These are phyloP conservation scores for Lasioglossum lativentre DNA, from an alignment of 2,888 invertebrate species.

Conservation along the genomic window DNA sequence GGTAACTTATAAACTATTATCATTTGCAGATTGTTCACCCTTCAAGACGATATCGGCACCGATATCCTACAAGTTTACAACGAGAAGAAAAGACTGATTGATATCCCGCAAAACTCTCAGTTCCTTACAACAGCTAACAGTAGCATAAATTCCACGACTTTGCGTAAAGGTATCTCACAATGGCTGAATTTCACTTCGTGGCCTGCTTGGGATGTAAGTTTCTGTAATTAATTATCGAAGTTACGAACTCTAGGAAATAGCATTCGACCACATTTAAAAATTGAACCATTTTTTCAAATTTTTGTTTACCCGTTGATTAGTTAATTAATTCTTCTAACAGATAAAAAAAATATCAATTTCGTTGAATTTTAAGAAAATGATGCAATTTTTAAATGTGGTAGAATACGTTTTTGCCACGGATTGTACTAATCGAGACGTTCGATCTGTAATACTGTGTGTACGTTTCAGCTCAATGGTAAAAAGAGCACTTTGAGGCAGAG, in stretches of 20 bases:
- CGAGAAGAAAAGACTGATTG: slow-evolving; percentile 73
- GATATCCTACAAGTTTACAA: slow-evolving; percentile 77
- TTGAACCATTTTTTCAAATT: no score
- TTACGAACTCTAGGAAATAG: no score
- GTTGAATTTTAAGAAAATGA: no score
- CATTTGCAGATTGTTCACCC: slow-evolving; percentile 75
- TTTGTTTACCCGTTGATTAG: no score
- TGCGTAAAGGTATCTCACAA: slow-evolving; percentile 69
- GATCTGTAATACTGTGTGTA: not conserved
- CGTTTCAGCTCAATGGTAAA: slow-evolving; percentile 77
- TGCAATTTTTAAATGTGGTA: no score
- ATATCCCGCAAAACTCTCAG: slow-evolving; percentile 79
- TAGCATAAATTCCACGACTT: slow-evolving; percentile 68
- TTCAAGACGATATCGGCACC: slow-evolving; percentile 77
- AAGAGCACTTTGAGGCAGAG: slow-evolving; percentile 71
- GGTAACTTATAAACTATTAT: slow-evolving; percentile 20
- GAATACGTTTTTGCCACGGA: no score
- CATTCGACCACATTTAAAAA: no score
- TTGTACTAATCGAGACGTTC: not conserved
- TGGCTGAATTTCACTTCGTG: slow-evolving; percentile 79
- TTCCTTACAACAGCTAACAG: slow-evolving; percentile 73
- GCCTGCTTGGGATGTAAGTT: slow-evolving; percentile 86
- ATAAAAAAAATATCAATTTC: no score
- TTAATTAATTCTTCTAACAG: no score
- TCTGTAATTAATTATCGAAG: not conserved